Base-by-base conservation (phyloP, 2,113 vertebrate genomes). In the Forbesichthys agassizii region DNA sequence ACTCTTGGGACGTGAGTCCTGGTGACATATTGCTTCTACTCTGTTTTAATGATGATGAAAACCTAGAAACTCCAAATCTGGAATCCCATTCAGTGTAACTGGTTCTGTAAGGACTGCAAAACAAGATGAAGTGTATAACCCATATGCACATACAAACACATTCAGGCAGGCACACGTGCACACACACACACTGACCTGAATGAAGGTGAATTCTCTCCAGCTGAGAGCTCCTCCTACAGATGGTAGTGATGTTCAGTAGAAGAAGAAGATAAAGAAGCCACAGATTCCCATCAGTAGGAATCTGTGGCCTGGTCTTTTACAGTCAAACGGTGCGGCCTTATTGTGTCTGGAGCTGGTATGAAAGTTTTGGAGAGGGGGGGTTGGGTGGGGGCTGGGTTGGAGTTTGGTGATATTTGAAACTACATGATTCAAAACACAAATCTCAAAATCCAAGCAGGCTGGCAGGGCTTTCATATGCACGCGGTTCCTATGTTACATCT, bases 181-280 rank as follows among this genome's bases (percentile, higher is more conserved):
- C 4, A 42, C 27, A 36, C 60, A 33, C 16, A 13, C 33, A 46
- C 84, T 87, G 81, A 88, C 83, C 84, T 88, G 86, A 80, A 90
- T 71, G 54, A 90, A 88, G 84, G 14, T 89, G 71, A 88, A 98
- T 90, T 98, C 96, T 90, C 94, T 90, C 97, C 96, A 98, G 92
- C 98, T 98, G 86, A 96, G 92, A 0, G 12, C 71, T 77, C 95
- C 96, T 90, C 95, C 97, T 66, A 98, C 95, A 10, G 96, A 98
- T 55, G 96, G 96, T 76, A 99, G 91, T 3, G 95, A 99, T 73
- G 96, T 96, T 95, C 64, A 98, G 83, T 65, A 98, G 90, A 55
- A 95, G 55, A 74, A 94, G 98, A n/a, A 96, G 36, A 42, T 88
- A 66, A 93, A 96, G 86, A 95, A 96, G 68, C 96, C 96, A 69